Evolutionary conservation across 2,113 vertebrate genomes (phyloP), one percentile per base, ranked within the genome.

Genomic region (Urocolius indicus): DNA sequence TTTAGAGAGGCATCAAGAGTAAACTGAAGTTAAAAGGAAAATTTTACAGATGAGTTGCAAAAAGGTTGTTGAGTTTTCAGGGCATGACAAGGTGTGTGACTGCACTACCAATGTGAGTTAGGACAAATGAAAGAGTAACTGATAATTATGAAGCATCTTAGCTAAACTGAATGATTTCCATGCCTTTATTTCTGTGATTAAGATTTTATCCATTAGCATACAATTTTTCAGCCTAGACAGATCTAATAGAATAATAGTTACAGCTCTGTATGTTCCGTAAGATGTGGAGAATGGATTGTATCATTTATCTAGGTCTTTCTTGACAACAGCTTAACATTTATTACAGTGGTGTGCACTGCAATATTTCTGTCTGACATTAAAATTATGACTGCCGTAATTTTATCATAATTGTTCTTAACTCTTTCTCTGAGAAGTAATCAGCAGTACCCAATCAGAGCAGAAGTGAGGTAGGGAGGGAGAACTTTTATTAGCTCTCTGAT

Each of bases 251-350:
- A 66, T 84, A 80, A 63, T 77, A 86, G 89, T 89, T 89, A 84
- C 41, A 78, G 83, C 72, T 69, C 63, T 86, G 68, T 93, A 30
- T 93, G 89, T 87, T 95, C 84, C 73, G 54, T 71, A 90, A 88
- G 68, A 94, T 88, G 55, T 88, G 87, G 68, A 86, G 86, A 93
- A 96, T 71, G 68, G 90, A 94, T 94, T 6, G 7, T 86, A 87
- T 87, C 92, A 94, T 95, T 93, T 91, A 82, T 96, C 87, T 89
- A 49, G 74, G 45, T 84, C 77, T 75, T 90, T 74, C 91, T 68
- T 93, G 86, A 93, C 90, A 96, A 87, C 90, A 90, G 83, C 74
- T 94, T 92, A 93, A 93, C 83, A 81, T 94, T 93, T 95, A 94
- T 96, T 94, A 55, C 61, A 84, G 76, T 95, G 83, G 73, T 84